Conservation (phyloP, 1,140 invertebrate species). For the Heliothis subflexa region DNA sequence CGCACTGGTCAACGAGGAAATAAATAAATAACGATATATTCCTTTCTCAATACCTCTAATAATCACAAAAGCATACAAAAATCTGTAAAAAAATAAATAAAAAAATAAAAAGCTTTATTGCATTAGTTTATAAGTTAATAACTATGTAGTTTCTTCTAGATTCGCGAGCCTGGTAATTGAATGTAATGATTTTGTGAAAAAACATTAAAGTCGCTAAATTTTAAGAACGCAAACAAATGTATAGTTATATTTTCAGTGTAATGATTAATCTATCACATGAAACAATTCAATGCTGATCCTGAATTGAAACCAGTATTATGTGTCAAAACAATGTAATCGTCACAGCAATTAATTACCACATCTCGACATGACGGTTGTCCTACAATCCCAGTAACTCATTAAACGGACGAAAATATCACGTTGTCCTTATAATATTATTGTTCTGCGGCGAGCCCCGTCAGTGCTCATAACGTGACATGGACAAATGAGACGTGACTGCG, state of each 20-base stretch:
- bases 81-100: no score
- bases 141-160: no score
- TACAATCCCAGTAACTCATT: constrained; percentile 57
- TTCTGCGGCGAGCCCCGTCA: constrained; percentile 62
- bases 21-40: constrained; percentile 46
- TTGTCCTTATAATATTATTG: constrained; percentile 33
- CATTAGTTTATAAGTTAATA: no score
- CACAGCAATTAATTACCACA: constrained; percentile 33
- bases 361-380: constrained; percentile 44
- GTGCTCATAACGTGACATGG: constrained; percentile 61
- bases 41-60: constrained; percentile 1
- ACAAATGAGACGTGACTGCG: constrained; percentile 65
- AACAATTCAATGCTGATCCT: background rate
- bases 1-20: constrained; percentile 50
- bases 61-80: background rate
- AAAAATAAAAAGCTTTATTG: no score
- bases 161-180: no score
- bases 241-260: no score
- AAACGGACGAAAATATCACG: constrained; percentile 28
- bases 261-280: background rate
- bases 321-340: constrained; percentile 20
- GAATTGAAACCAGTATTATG: background rate
- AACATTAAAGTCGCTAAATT: no score
- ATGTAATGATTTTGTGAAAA: no score
- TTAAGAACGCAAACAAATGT: no score